Percentiles rank a stretch among this genome's conserved stretches.
Conservation (phyloP, 2,888 invertebrate genomes). For the Saturnia japonica region DNA sequence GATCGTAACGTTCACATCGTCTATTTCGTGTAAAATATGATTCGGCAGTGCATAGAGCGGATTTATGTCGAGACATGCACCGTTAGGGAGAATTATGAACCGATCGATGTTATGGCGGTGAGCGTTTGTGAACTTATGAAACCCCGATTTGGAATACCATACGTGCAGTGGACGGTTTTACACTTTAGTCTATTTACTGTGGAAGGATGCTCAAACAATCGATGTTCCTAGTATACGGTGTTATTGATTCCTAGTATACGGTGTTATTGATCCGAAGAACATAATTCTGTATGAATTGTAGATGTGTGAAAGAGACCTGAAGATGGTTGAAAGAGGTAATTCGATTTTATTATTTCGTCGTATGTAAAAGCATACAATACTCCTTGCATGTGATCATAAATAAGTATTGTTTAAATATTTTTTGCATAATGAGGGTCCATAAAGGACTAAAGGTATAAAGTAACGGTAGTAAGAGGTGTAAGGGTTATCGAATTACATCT, state of each 20-base stretch:
- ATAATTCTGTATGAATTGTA: no score
- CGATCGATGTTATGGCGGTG: conserved; percentile 3
- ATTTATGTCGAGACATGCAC: conserved; percentile 69
- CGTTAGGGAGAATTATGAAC: conserved; percentile 56
- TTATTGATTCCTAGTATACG: neutral
- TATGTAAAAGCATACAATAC: no score
- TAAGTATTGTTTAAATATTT: no score
- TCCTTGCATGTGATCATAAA: no score
- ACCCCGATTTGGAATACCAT: neutral
- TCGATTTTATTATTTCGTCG: no score
- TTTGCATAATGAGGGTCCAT: no score
- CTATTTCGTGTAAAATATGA: conserved; percentile 63
- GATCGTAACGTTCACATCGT: conserved; percentile 59
- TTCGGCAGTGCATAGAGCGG: conserved; percentile 53
- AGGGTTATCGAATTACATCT: no score
- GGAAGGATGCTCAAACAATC: neutral
- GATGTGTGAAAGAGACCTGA: no score
- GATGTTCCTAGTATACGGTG: neutral
- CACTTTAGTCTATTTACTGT: neutral
- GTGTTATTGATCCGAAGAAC: no score
- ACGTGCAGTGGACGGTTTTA: neutral
- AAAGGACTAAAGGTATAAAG: no score
- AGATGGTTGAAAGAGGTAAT: no score
- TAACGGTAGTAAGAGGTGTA: no score
- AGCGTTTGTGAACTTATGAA: conserved; percentile 48